Conservation (phyloP, 2,113 vertebrate genomes). For the Phaethon lepturus region DNA sequence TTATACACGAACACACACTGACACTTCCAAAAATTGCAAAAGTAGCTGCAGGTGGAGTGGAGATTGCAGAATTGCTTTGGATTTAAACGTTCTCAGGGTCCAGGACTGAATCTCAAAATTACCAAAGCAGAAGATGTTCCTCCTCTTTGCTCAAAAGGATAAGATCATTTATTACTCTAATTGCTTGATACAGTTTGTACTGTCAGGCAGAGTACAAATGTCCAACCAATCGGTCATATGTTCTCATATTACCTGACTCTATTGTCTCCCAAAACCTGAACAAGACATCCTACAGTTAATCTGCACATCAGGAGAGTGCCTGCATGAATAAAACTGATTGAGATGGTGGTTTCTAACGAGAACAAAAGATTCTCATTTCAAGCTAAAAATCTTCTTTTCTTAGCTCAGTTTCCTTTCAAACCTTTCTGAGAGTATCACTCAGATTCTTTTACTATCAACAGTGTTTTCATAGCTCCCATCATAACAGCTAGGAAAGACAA, state of each 20-base stretch:
- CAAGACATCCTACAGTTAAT: background rate
- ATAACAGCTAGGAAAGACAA: background rate
- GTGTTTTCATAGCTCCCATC: background rate
- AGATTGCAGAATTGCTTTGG: background rate
- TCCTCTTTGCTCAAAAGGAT: background rate
- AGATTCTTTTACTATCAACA: background rate
- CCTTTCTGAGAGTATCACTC: background rate
- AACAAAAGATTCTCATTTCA: background rate
- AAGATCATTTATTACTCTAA: background rate
- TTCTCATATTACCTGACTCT: background rate
- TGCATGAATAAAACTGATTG: background rate
- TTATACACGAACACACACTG: background rate
- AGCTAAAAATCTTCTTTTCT: background rate
- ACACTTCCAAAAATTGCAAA: background rate
- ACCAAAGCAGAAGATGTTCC: background rate
- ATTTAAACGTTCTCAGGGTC: background rate
- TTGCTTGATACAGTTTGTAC: background rate
- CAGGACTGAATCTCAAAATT: background rate
- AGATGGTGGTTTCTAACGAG: background rate
- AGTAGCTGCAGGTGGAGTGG: background rate
- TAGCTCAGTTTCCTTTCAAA: background rate
- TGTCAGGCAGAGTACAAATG: background rate
- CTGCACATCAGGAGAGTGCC: background rate
- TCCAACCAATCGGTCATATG: background rate
- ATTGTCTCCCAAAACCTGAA: background rate